A percentile compares a stretch with the other conserved stretches of the same genome.
phyloP scores from a whole-genome alignment of 2,888 invertebrate genomes.

The Idaea straminata region DNA sequence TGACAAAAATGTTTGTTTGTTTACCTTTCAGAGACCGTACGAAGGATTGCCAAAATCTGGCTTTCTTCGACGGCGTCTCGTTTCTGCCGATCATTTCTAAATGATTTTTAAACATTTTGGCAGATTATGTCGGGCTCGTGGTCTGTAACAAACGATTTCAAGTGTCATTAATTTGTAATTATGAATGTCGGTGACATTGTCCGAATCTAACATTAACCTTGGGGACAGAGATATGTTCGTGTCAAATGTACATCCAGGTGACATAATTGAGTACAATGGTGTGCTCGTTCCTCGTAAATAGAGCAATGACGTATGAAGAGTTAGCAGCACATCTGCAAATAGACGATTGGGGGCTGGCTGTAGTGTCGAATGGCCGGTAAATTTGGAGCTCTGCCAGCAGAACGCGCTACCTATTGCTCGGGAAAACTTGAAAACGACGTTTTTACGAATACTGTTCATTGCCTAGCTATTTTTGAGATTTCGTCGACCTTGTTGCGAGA shows the following conservation, averaged over 20 bases:
- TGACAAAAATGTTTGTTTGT: conserved; percentile 21
- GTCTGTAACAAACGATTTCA: conserved; percentile 77
- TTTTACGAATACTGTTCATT: conserved; percentile 72
- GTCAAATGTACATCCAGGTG: conserved; percentile 58
- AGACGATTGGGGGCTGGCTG: conserved; percentile 63
- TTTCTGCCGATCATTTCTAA: conserved; percentile 97
- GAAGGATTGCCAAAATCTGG: conserved; percentile 96
- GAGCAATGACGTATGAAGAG: conserved; percentile 70
- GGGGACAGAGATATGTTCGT: conserved; percentile 38
- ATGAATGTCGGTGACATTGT: neutral
- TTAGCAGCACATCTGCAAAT: conserved; percentile 69
- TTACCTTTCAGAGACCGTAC: conserved; percentile 95
- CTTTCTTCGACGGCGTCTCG: conserved; percentile 94
- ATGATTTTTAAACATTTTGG: conserved; percentile 94
- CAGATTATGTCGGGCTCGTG: conserved; percentile 87
- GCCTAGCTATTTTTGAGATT: conserved; percentile 69
- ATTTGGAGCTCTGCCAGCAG: conserved; percentile 63
- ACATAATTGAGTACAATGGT: conserved; percentile 70
- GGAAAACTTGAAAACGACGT: conserved; percentile 69
- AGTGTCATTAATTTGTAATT: conserved; percentile 9
- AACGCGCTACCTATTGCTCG: conserved; percentile 42
- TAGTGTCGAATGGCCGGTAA: conserved; percentile 65
- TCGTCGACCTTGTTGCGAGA: conserved; percentile 68
- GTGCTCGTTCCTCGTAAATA: conserved; percentile 66
- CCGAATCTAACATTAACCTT: conserved; percentile 49